Evolutionary conservation across 2,113 vertebrate genomes (phyloP).

Genomic region (Phylloscopus whistleri): DNA sequence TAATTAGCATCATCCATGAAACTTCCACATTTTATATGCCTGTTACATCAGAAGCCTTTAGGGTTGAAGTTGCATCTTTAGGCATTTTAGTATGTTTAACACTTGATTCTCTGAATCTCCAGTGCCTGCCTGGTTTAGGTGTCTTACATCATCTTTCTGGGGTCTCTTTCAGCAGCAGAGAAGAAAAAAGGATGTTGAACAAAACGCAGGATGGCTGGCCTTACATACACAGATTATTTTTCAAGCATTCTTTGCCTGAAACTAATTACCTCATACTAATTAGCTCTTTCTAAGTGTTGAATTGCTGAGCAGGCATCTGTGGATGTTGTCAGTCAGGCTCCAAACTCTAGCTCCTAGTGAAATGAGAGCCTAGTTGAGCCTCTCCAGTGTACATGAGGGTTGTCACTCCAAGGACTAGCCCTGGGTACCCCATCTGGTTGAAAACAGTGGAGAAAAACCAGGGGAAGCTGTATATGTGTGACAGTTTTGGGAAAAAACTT

Average conservation of each 20-base stretch:
- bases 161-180: neutral
- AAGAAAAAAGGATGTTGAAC: neutral
- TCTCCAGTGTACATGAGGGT: neutral
- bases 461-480: neutral
- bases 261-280: conserved; percentile 18
- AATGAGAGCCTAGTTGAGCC: neutral
- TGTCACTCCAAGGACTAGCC: neutral
- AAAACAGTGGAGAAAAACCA: neutral
- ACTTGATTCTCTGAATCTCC: neutral
- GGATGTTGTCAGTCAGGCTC: conserved; percentile 10
- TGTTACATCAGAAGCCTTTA: neutral
- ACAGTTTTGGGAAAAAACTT: neutral
- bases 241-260: conserved; percentile 11
- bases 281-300: neutral
- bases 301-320: neutral
- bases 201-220: neutral
- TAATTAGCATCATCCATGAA: neutral
- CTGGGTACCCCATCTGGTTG: neutral
- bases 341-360: neutral
- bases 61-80: neutral
- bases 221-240: conserved; percentile 1
- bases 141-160: neutral
- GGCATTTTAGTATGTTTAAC: neutral
- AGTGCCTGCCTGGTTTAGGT: neutral
- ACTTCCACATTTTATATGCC: neutral